Evolutionary conservation across 2,888 invertebrate genomes (phyloP), one percentile per base, ranked within the genome.

Genomic region (Eupelmus urozonus): DNA sequence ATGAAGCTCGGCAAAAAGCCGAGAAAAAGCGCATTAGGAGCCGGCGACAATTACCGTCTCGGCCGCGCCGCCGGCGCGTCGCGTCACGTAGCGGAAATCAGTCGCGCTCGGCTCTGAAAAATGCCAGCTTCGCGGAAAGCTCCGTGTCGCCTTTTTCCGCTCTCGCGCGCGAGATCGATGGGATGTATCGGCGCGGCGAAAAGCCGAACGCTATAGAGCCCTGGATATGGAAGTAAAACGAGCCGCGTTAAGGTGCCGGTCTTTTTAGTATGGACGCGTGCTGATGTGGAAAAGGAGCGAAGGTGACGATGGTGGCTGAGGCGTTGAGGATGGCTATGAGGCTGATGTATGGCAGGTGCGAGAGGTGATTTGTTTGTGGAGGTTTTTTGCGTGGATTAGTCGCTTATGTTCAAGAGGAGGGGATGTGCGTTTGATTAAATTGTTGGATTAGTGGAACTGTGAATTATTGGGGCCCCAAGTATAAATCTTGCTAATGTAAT

Each of bases 51-150:
- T 59, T 55, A 23, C 1, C 55, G 20, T 5, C 13, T 59, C 62
- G 27, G 20, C 55, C n/a, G n/a, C n/a, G n/a, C n/a, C n/a, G n/a
- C n/a, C n/a, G n/a, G n/a, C n/a, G 40, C 62, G 29, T 57, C 20
- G 60, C 40, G n/a, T 51, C 45, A 69, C 70, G 70, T 66, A 67
- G 57, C 60, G 60, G 59, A 60, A 66, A 66, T 77, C 66, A 49
- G 25, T 65, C 62, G 45, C 45, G 18, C 62, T 27, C 45, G 18
- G 45, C 16, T 1, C 40, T 49, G 53, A 62, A 71, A 71, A 51
- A 45, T 69, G 25, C 20, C 55, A 16, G 18, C 9, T 57, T 63
- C 65, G 63, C 42, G 45, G 55, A 65, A 73, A 63, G 7, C 16
- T 5, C 9, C 34, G 34, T 5, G 34, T 9, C 9, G 9, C 5